Evolutionary conservation across 2,797 vertebrate species (phyloP), one percentile per base, ranked within the genome.

Genomic region (Arrhamphus sclerolepis): DNA sequence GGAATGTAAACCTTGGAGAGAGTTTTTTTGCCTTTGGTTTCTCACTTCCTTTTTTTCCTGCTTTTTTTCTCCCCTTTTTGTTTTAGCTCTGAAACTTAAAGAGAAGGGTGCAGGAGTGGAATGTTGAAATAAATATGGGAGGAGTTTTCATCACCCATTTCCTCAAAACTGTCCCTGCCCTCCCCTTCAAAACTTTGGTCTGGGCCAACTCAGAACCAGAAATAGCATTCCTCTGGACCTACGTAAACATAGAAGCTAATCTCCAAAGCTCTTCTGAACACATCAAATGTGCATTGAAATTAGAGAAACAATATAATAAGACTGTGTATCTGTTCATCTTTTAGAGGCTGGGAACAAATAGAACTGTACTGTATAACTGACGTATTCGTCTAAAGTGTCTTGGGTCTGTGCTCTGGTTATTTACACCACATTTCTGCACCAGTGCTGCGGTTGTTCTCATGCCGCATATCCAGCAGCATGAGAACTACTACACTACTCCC

Each of bases 131-230:
- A 66, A 70, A 87, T 83, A 80, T 79, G 89, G 86, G 84, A 84
- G 89, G 81, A 82, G 88, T 81, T 49, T 61, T 75, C 57, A 52
- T 84, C 83, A 82, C 84, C 84, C 90, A 89, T 89, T 92, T 92
- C 87, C 91, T 89, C 81, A 70, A 56, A 73, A 81, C 44, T 48
- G 62, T 59, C 79, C 57, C 64, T 64, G 67, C 80, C 85, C 83
- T 84, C 86, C 85, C 78, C 67, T 77, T 83, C 56, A 81, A 83
- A 81, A 49, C 63, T 77, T 63, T 59, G 70, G 76, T 76, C 61
- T 64, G 66, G 69, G 82, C 79, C 75, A 59, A 41, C 71, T 77
- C 50, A 21, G 48, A 63, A 85, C 65, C 75, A 72, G 73, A 83
- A 84, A 81, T 55, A 65, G 59, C 71, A 84, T 67, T 83, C 62